phyloP scores from a whole-genome alignment of 2,797 vertebrate genomes.

The Myotis pilosus region DNA sequence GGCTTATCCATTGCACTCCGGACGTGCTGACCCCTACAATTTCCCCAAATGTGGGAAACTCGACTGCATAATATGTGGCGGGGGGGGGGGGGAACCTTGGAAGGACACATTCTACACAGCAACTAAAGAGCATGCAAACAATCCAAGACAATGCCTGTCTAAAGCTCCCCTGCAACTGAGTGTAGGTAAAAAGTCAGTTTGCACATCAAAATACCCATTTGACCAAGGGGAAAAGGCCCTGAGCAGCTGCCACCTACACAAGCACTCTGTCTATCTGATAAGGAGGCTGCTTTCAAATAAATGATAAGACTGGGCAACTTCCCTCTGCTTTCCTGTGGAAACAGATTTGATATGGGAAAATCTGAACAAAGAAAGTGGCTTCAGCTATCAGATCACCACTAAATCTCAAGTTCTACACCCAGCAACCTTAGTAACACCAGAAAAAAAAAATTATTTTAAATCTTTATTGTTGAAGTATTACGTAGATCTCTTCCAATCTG shows the following conservation, averaged over 20 bases:
- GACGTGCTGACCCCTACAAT: neutral
- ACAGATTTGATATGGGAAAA: neutral
- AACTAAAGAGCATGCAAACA: neutral
- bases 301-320: neutral
- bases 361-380: neutral
- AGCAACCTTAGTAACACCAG: neutral
- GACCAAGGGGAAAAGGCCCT: neutral
- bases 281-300: neutral
- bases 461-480: too few relatives aligned
- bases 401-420: neutral
- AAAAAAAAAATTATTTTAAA: neutral
- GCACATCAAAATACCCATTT: neutral
- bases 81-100: neutral
- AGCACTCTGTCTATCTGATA: neutral
- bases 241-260: neutral
- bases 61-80: neutral
- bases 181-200: neutral
- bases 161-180: neutral
- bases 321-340: neutral
- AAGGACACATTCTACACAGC: neutral
- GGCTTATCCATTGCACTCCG: neutral
- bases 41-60: neutral
- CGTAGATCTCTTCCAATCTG: too few relatives aligned
- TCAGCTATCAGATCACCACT: neutral
- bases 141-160: neutral